Conservation (phyloP, 2,113 vertebrate species). For the Strix uralensis region DNA sequence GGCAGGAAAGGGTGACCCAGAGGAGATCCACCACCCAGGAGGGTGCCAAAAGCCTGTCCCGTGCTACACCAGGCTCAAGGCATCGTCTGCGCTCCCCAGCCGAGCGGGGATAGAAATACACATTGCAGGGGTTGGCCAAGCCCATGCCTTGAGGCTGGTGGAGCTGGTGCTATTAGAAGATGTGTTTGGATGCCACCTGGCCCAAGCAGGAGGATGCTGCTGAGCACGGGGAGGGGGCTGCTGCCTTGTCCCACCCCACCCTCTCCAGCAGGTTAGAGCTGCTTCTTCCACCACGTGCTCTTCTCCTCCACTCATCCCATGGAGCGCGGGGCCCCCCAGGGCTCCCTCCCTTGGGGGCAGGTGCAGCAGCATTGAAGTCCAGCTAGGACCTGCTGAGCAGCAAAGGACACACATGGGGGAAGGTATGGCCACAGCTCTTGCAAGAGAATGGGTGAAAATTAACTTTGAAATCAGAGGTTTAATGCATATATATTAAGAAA, state of each 20-base stretch:
- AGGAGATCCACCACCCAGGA: not conserved
- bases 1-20: not conserved
- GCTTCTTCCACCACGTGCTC: not conserved
- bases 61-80: not conserved
- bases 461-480: not conserved
- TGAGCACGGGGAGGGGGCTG: not conserved
- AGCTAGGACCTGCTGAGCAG: not conserved
- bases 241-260: not conserved
- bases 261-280: not conserved
- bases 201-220: not conserved
- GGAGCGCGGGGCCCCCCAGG: not conserved
- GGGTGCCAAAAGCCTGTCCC: rapidly evolving
- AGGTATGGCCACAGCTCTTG: not conserved
- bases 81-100: rapidly evolving
- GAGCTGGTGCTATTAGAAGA: not conserved
- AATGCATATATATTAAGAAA: not conserved
- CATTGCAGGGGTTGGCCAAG: not conserved
- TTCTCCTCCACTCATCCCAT: no score
- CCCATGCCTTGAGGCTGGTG: not conserved
- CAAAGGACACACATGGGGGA: not conserved
- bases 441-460: not conserved
- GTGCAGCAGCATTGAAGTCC: not conserved
- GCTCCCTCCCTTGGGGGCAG: not conserved
- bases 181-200: not conserved
- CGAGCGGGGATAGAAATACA: rapidly evolving